phyloP scores from a whole-genome alignment of 2,797 vertebrate species.

The Toxotes lorentzi region DNA sequence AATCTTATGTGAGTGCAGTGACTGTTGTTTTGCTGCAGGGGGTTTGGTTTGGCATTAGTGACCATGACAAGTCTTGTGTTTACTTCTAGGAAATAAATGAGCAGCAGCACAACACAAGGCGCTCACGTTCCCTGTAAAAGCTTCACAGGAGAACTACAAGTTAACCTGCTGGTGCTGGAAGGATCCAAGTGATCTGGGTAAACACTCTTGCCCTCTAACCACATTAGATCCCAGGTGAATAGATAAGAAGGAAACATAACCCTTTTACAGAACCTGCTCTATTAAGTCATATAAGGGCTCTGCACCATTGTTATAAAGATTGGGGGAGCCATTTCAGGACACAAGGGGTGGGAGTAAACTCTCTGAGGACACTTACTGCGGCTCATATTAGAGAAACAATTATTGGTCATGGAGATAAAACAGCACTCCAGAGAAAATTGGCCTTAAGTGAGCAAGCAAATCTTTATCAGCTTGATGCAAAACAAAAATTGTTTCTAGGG shows the following conservation, averaged over 20 bases:
- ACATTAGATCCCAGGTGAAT: not conserved
- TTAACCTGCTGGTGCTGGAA: not conserved
- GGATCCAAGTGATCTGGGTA: constrained; percentile 7
- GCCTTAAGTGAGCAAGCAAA: not conserved
- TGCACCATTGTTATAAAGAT: not conserved
- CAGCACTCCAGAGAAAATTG: constrained; percentile 2
- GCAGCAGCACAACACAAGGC: not conserved
- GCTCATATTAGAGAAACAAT: not conserved
- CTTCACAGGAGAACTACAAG: not conserved
- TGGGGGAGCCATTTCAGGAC: constrained; percentile 33
- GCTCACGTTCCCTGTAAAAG: constrained; percentile 4
- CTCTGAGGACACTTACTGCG: constrained; percentile 21
- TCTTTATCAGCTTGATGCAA: constrained; percentile 25
- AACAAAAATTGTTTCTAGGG: constrained; percentile 13
- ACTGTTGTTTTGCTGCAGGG: not conserved
- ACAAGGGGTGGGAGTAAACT: not conserved
- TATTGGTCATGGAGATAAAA: not conserved
- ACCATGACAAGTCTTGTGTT: constrained; percentile 11
- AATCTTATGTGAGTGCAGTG: not conserved
- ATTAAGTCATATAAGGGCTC: constrained; percentile 19
- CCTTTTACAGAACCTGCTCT: not conserved
- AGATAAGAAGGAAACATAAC: not conserved
- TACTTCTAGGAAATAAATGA: constrained; percentile 16
- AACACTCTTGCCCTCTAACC: constrained; percentile 2
- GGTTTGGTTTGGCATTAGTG: constrained; percentile 3